A percentile compares a stretch with the other conserved stretches of the same genome.
These are phyloP conservation scores for Macrosiphum euphorbiae DNA, from an alignment of 2,888 invertebrate genomes.

Conservation along the genomic window DNA sequence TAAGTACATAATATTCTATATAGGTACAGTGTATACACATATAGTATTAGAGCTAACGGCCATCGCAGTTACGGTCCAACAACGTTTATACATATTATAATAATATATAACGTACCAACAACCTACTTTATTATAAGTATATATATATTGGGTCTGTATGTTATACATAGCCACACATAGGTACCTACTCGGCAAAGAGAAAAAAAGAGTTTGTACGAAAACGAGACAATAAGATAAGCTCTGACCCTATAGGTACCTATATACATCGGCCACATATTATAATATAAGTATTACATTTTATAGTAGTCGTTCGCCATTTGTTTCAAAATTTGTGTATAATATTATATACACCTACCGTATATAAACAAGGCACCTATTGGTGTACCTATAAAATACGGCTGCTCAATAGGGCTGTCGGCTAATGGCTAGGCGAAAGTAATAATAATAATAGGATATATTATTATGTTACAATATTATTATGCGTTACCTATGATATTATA, in stretches of 20 bases:
- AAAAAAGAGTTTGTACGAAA: neutral
- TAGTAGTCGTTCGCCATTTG: neutral
- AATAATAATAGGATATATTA: neutral
- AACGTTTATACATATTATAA: neutral
- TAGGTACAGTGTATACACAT: neutral
- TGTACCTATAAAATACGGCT: neutral
- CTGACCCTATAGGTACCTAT: neutral
- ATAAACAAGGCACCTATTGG: neutral
- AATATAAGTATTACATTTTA: no score
- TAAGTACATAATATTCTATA: neutral
- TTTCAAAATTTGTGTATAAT: constrained; percentile 8
- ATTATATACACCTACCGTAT: neutral
- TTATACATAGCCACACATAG: neutral
- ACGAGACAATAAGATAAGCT: neutral
- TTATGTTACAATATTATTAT: neutral
- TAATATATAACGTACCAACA: neutral
- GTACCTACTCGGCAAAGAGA: neutral
- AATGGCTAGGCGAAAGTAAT: neutral
- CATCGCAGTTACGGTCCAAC: constrained; percentile 19
- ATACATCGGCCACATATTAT: neutral
- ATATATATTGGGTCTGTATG: neutral
- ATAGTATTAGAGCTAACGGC: neutral
- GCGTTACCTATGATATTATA: neutral
- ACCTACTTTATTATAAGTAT: neutral
- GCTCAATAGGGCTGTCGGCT: neutral